phyloP scores from a whole-genome alignment of 2,888 invertebrate species.

The Caradrina clavipalpis region DNA sequence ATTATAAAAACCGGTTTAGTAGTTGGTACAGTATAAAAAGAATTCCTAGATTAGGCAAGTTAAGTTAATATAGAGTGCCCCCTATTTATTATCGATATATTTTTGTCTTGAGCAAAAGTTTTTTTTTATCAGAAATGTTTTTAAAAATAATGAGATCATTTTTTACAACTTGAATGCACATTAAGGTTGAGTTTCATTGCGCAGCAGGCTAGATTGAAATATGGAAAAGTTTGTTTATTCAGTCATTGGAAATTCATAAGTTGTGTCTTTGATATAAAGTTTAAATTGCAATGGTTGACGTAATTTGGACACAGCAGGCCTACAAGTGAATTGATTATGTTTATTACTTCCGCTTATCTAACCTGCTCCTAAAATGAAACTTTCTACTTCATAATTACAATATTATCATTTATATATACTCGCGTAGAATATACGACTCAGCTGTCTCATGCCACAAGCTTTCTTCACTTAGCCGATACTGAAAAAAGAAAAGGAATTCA shows the following conservation, averaged over 20 bases:
- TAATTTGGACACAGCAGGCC: too few species aligned
- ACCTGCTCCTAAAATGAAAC: conserved; percentile 30
- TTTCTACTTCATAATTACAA: conserved; percentile 3
- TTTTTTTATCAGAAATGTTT: conserved; percentile 30
- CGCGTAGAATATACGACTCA: neutral
- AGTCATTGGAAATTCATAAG: neutral
- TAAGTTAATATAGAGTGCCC: conserved; percentile 20
- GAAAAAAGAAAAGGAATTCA: conserved; percentile 18
- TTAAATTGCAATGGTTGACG: neutral
- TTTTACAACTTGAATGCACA: conserved; percentile 4
- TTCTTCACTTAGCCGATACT: conserved; percentile 50
- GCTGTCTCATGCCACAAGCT: conserved; percentile 1
- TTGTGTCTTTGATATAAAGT: neutral
- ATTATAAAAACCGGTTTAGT: conserved; percentile 22
- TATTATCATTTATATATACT: conserved; percentile 10
- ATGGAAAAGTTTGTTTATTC: neutral
- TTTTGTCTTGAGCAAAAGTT: conserved; percentile 49
- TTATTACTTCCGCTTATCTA: neutral
- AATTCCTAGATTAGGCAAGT: conserved; percentile 27
- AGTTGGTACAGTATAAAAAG: neutral
- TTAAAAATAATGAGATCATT: conserved; percentile 49
- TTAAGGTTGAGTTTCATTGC: conserved; percentile 10
- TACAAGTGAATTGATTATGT: neutral
- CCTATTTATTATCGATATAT: conserved; percentile 33
- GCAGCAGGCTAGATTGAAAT: conserved; percentile 12